Percentiles rank a stretch among this genome's conserved stretches.
Conservation (phyloP, 1,140 invertebrate genomes). For the Bemisia tabaci region DNA sequence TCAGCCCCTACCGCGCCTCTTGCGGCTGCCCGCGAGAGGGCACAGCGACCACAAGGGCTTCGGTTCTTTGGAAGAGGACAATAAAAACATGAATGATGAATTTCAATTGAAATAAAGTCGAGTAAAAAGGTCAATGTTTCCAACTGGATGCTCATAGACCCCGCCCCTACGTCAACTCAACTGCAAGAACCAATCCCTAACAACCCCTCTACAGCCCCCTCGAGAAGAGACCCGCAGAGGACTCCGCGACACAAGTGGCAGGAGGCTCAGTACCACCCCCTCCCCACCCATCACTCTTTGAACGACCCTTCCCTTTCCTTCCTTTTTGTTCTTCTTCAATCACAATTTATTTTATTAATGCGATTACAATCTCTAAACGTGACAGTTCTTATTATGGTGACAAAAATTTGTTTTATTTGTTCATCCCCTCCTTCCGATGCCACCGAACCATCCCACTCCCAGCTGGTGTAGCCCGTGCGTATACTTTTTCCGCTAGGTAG, state of each 20-base stretch:
- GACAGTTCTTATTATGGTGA: neutral
- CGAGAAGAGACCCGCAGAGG: neutral
- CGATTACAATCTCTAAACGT: neutral
- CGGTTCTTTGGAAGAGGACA: no score
- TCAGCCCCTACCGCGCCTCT: no score
- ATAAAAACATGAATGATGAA: neutral
- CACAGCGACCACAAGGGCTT: no score
- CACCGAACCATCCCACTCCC: neutral
- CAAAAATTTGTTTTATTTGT: neutral
- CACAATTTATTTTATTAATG: neutral
- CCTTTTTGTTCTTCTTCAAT: neutral
- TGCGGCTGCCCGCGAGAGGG: no score
- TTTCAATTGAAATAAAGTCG: neutral
- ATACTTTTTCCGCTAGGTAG: neutral
- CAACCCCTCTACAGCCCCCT: neutral
- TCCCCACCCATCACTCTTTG: no score
- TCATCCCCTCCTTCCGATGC: neutral
- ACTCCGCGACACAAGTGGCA: neutral
- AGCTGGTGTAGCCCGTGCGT: neutral
- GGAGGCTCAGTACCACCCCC: neutral
- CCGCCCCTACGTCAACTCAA: neutral
- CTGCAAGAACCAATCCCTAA: neutral
- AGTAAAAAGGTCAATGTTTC: neutral
- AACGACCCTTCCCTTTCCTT: no score
- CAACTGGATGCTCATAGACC: neutral